Percentiles rank a stretch among this genome's conserved stretches.
phyloP scores from a whole-genome alignment of 2,797 vertebrate species.

The Arctocebus calabarensis region DNA sequence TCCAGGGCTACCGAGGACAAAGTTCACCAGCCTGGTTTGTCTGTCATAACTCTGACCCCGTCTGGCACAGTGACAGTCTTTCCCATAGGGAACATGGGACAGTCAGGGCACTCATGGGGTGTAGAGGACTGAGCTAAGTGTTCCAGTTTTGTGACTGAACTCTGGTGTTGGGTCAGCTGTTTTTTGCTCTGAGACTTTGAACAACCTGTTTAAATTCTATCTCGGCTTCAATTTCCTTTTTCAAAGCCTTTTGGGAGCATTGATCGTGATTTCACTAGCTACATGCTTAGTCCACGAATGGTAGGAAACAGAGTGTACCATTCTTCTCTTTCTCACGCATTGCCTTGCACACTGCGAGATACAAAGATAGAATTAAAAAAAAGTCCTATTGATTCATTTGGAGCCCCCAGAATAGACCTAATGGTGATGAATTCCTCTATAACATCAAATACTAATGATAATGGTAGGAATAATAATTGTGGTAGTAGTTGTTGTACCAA shows the following conservation, averaged over 20 bases:
- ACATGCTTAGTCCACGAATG: neutral
- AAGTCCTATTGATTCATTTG: neutral
- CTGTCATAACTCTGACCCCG: neutral
- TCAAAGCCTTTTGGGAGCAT: neutral
- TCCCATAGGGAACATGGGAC: neutral
- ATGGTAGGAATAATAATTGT: neutral
- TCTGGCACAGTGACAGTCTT: neutral
- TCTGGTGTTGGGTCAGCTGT: neutral
- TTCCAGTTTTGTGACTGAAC: neutral
- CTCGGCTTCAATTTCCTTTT: neutral
- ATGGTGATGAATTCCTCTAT: neutral
- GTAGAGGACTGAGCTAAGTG: neutral
- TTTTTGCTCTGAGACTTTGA: neutral
- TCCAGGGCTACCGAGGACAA: neutral
- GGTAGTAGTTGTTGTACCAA: neutral
- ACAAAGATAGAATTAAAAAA: neutral
- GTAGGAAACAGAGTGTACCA: neutral
- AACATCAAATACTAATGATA: neutral
- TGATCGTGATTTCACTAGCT: neutral
- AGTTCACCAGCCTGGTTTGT: constrained; percentile 10
- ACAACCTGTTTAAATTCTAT: neutral
- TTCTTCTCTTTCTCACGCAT: neutral
- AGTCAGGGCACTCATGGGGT: neutral
- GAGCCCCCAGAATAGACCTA: neutral
- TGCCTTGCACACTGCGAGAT: neutral